Percentiles rank a stretch among this genome's conserved stretches.
phyloP scores from a whole-genome alignment of 2,113 vertebrate species.

The Coptodon rendalli region DNA sequence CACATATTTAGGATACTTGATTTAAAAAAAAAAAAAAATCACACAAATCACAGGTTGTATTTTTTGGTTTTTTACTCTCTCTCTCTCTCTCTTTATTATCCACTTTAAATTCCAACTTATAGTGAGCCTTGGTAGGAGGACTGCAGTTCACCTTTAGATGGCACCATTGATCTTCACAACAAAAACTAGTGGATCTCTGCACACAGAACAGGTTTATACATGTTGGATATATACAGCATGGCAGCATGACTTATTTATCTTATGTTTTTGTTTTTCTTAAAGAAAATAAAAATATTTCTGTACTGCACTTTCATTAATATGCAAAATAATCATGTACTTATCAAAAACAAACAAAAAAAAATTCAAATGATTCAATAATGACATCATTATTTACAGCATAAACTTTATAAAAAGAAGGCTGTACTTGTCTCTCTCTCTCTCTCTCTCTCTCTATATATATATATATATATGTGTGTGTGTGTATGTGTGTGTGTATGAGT shows the following conservation, averaged over 20 bases:
- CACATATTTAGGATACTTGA: neutral
- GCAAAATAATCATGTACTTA: neutral
- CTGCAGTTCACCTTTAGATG: neutral
- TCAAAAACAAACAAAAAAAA: neutral
- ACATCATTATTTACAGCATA: neutral
- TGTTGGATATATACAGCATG: neutral
- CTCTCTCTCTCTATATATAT: neutral
- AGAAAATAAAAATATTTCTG: neutral
- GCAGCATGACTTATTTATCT: neutral
- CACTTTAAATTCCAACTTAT: neutral
- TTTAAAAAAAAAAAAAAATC: neutral
- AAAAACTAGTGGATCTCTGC: neutral
- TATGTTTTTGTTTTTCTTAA: neutral
- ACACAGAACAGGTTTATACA: neutral
- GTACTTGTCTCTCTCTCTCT: neutral
- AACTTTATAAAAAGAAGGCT: neutral
- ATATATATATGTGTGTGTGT: accelerated
- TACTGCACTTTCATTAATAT: neutral
- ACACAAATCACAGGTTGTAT: neutral
- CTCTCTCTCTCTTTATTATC: too few species aligned
- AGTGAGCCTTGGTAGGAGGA: neutral
- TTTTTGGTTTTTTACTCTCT: neutral
- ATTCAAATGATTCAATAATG: neutral
- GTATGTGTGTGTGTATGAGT: neutral
- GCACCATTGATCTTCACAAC: neutral